These are phyloP conservation scores for Pampusana beccarii DNA, from an alignment of 2,113 vertebrate species.

Conservation along the genomic window DNA sequence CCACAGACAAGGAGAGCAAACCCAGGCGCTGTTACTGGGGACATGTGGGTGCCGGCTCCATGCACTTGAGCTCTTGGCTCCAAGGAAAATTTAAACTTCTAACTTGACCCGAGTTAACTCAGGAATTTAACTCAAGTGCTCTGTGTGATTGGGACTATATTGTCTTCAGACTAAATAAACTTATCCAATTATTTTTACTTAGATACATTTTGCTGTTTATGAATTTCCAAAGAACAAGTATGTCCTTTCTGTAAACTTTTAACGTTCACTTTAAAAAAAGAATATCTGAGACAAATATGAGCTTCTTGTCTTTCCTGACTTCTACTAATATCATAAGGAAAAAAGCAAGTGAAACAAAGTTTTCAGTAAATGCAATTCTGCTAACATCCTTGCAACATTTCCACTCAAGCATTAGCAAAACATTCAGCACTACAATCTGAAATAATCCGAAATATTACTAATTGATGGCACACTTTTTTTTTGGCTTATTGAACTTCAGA, in stretches of 20 bases:
- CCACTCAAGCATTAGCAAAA: not conserved
- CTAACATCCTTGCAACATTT: not conserved
- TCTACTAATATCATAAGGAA: not conserved
- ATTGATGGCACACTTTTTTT: not conserved
- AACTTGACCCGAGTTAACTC: not conserved
- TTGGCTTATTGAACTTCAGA: not conserved
- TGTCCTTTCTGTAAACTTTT: not conserved
- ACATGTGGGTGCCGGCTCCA: not conserved
- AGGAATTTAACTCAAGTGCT: not conserved
- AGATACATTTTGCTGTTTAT: not conserved
- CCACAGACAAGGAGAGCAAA: accelerated
- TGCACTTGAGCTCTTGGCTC: not conserved
- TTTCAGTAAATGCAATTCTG: not conserved
- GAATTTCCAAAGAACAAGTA: not conserved
- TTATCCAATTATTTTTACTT: not conserved
- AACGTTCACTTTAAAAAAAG: not conserved
- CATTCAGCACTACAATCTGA: not conserved
- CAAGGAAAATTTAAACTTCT: not conserved
- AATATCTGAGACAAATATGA: not conserved
- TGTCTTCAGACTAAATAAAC: not conserved
- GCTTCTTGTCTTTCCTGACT: not conserved
- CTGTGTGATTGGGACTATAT: not conserved
- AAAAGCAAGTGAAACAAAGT: not conserved
- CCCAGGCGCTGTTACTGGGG: not conserved
- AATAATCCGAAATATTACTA: not conserved